A percentile compares a stretch with the other conserved stretches of the same genome.
Conservation (phyloP, 1,140 invertebrate species). For the Ruditapes philippinarum region DNA sequence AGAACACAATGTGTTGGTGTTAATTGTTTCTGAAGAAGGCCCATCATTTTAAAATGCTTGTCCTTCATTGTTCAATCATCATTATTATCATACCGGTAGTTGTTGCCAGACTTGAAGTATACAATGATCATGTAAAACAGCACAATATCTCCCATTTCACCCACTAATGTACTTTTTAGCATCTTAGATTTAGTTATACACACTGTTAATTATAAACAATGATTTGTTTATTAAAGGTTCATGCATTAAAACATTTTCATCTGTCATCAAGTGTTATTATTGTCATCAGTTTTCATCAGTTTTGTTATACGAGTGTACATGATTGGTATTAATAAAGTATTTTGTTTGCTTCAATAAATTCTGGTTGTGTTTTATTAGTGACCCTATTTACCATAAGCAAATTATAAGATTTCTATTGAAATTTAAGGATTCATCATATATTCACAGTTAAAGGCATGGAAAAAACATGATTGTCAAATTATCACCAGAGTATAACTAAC, state of each 20-base stretch:
- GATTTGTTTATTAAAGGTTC: neutral
- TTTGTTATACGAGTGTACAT: conserved; percentile 69
- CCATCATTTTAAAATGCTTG: neutral
- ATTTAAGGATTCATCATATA: no score
- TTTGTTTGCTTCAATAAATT: conserved; percentile 68
- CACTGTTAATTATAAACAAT: neutral
- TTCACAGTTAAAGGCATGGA: no score
- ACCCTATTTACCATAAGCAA: no score
- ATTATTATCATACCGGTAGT: neutral
- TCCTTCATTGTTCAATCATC: neutral
- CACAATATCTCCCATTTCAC: neutral
- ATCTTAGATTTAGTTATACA: neutral
- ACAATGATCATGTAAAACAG: neutral
- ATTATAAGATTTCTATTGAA: no score
- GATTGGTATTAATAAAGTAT: conserved; percentile 71
- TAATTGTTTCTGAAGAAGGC: no score
- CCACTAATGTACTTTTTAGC: neutral
- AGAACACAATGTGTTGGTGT: no score
- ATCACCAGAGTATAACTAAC: no score
- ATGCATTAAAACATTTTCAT: conserved; percentile 46
- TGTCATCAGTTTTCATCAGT: conserved; percentile 60
- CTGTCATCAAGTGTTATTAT: conserved; percentile 51
- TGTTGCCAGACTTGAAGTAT: neutral
- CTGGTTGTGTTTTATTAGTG: conserved; percentile 6
- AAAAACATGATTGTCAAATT: no score